These are phyloP conservation scores for Sminthurinus aureus DNA, from an alignment of 2,888 invertebrate species.

Conservation along the genomic window DNA sequence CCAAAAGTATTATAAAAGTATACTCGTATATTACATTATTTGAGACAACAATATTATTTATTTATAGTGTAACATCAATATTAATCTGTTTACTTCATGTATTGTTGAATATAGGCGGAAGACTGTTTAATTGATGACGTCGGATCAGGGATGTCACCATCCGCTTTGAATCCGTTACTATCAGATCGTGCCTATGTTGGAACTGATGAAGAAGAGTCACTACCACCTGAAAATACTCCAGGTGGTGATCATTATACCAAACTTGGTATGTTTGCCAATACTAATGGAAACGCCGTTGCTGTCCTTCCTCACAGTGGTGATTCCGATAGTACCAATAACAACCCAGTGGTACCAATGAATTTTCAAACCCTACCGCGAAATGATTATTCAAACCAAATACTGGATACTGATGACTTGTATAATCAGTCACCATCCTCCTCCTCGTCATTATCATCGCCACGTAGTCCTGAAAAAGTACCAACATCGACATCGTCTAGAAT, in stretches of 20 bases:
- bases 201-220: constrained; percentile 25
- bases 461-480: constrained; percentile 33
- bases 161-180: constrained; percentile 52
- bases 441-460: constrained; percentile 26
- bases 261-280: constrained; percentile 48
- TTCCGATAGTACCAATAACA: background rate
- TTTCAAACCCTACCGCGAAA: constrained; percentile 3
- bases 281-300: constrained; percentile 40
- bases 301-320: background rate
- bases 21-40: no score
- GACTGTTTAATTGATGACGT: constrained; percentile 47
- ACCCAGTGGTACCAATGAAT: no score
- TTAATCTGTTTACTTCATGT: no score
- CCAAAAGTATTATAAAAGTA: no score
- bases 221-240: background rate
- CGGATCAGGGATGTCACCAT: constrained; percentile 49
- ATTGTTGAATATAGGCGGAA: constrained; percentile 52
- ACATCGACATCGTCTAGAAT: constrained; percentile 26
- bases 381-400: constrained; percentile 19
- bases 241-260: constrained; percentile 45
- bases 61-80: no score
- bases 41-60: no score
- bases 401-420: constrained; percentile 28
- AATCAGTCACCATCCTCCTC: constrained; percentile 30
- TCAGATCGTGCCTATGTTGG: constrained; percentile 44